A percentile compares a stretch with the other conserved stretches of the same genome.
Evolutionary conservation across 2,888 invertebrate species (phyloP).

Genomic region (Campoletis raptor): DNA sequence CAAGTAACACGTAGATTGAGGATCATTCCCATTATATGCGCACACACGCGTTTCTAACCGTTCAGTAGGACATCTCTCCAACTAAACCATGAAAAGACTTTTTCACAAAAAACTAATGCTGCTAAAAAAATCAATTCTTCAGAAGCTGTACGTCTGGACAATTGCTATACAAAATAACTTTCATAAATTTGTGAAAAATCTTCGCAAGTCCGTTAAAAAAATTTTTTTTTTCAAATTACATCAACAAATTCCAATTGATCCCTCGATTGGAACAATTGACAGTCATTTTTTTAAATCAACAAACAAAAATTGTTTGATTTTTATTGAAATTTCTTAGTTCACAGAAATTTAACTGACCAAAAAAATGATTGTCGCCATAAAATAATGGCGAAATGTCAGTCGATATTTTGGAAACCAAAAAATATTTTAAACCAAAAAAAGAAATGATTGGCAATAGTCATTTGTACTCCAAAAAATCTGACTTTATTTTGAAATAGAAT

Average conservation of each 20-base stretch:
- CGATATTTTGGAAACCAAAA: not conserved
- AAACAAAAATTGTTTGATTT: not conserved
- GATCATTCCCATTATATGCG: conserved; percentile 48
- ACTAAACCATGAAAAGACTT: not conserved
- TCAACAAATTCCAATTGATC: not conserved
- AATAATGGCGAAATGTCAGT: not conserved
- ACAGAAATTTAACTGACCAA: not conserved
- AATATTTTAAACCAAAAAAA: too few species aligned
- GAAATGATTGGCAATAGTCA: not conserved
- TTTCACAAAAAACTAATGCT: not conserved
- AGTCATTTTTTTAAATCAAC: too few species aligned
- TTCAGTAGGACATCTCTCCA: conserved; percentile 1
- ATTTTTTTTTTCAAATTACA: not conserved
- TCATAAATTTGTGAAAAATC: not conserved
- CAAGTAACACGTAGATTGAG: conserved; percentile 35
- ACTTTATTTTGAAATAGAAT: not conserved
- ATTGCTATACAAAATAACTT: not conserved
- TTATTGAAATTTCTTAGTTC: not conserved
- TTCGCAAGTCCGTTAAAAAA: not conserved
- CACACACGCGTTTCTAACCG: conserved; percentile 47
- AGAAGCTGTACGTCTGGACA: not conserved
- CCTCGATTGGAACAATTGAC: not conserved
- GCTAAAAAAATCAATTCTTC: not conserved
- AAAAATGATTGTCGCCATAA: not conserved
- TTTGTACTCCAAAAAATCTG: not conserved